These are phyloP conservation scores for Notocelia uddmanniana DNA, from an alignment of 2,888 invertebrate genomes.

Conservation along the genomic window DNA sequence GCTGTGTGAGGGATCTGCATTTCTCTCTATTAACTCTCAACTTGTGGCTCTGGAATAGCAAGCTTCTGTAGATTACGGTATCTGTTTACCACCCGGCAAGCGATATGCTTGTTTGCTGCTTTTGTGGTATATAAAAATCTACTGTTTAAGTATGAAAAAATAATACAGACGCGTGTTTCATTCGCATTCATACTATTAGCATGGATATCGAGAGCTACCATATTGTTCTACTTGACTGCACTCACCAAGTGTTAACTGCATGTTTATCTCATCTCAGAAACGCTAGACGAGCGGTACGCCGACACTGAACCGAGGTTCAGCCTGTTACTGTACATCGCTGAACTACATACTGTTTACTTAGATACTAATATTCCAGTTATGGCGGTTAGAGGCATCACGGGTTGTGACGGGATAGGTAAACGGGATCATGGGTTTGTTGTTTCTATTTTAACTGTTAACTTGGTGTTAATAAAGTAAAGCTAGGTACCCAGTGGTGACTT, in stretches of 20 bases:
- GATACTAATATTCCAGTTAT: constrained; percentile 26
- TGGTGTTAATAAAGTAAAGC: background rate
- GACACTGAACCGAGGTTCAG: constrained; percentile 13
- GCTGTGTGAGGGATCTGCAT: too few species aligned
- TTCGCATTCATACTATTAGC: too few species aligned
- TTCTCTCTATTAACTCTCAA: too few species aligned
- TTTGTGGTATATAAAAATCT: too few species aligned
- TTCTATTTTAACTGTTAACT: background rate
- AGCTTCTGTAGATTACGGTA: too few species aligned
- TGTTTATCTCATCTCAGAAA: constrained; percentile 29
- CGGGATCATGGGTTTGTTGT: background rate
- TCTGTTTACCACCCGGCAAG: too few species aligned
- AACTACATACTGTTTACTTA: constrained; percentile 31
- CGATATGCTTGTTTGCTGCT: too few species aligned
- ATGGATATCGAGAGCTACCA: background rate
- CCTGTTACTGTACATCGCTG: constrained; percentile 23
- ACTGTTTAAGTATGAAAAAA: too few species aligned
- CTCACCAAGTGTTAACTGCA: constrained; percentile 2
- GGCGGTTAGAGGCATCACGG: constrained; percentile 13
- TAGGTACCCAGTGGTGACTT: background rate
- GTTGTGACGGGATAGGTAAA: constrained; percentile 8
- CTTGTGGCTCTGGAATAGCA: too few species aligned
- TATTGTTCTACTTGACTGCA: background rate
- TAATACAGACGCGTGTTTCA: too few species aligned
- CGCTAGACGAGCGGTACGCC: constrained; percentile 32